phyloP scores from a whole-genome alignment of 2,888 invertebrate genomes.

The Rotaria magnacalcarata region DNA sequence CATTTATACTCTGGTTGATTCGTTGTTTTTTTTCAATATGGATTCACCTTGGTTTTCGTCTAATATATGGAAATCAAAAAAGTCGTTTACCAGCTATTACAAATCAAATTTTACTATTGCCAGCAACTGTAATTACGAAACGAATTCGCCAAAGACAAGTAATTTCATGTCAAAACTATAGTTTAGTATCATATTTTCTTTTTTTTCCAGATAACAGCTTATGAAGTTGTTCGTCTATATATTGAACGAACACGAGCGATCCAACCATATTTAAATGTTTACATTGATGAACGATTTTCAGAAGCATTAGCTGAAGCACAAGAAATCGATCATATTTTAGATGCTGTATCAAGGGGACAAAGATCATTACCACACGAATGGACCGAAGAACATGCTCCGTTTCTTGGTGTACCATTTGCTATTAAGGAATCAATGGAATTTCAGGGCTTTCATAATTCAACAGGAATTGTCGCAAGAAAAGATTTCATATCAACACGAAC shows the following conservation, averaged over 20 bases:
- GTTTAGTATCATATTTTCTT: background rate
- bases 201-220: background rate
- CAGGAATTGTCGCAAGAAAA: slow-evolving; percentile 71
- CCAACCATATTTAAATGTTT: slow-evolving; percentile 74
- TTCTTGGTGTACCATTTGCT: slow-evolving; percentile 85
- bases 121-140: background rate
- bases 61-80: background rate
- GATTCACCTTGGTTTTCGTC: background rate
- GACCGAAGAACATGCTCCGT: slow-evolving; percentile 69
- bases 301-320: slow-evolving; percentile 74
- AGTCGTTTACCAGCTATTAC: background rate
- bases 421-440: slow-evolving; percentile 75
- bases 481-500: slow-evolving; percentile 66
- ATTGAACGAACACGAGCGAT: slow-evolving; percentile 74
- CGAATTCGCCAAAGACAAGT: background rate
- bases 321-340: slow-evolving; percentile 69
- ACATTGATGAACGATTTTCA: slow-evolving; percentile 74
- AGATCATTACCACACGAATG: slow-evolving; percentile 63
- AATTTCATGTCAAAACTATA: background rate
- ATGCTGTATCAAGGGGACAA: slow-evolving; percentile 60
- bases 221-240: slow-evolving; percentile 63
- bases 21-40: background rate
- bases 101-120: background rate
- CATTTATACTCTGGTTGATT: background rate
- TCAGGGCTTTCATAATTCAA: slow-evolving; percentile 72